These are phyloP conservation scores for Amblyjoppa fuscipennis DNA, from an alignment of 2,888 invertebrate species.

Conservation along the genomic window DNA sequence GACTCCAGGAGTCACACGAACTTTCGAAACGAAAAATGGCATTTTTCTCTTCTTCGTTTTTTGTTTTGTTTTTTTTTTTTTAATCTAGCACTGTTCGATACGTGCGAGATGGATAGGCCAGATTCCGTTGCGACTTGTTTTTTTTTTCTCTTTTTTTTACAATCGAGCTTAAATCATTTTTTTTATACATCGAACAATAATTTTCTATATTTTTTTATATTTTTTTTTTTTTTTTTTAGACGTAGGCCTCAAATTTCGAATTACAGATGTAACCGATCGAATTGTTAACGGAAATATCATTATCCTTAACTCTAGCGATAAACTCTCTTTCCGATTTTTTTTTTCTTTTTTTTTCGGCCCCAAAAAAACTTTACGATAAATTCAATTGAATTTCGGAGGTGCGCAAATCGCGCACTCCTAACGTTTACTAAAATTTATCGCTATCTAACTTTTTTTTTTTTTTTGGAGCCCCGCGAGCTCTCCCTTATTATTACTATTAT, in stretches of 20 bases:
- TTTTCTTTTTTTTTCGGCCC: background rate
- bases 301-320: slow-evolving; percentile 1
- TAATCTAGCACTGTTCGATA: slow-evolving; percentile 52
- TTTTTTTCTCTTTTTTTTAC: slow-evolving; percentile 35
- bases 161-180: slow-evolving; percentile 27
- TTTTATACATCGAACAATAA: slow-evolving; percentile 21
- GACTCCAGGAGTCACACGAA: slow-evolving; percentile 60
- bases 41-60: slow-evolving; percentile 23
- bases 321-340: background rate
- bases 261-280: slow-evolving; percentile 17
- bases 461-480: slow-evolving; percentile 10
- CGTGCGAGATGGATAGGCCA: slow-evolving; percentile 52
- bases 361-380: slow-evolving; percentile 26
- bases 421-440: slow-evolving; percentile 42
- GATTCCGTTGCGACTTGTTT: slow-evolving; percentile 26
- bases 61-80: slow-evolving; percentile 22
- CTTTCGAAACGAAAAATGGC: slow-evolving; percentile 57
- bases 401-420: slow-evolving; percentile 15
- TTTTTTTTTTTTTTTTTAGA: slow-evolving; percentile 12
- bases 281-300: slow-evolving; percentile 3
- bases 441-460: slow-evolving; percentile 32
- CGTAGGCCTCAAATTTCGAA: slow-evolving; percentile 34
- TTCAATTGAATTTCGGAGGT: slow-evolving; percentile 34
- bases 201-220: slow-evolving; percentile 23
- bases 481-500: background rate